phyloP scores from a whole-genome alignment of 2,113 vertebrate genomes.

The Tragulus kanchil region DNA sequence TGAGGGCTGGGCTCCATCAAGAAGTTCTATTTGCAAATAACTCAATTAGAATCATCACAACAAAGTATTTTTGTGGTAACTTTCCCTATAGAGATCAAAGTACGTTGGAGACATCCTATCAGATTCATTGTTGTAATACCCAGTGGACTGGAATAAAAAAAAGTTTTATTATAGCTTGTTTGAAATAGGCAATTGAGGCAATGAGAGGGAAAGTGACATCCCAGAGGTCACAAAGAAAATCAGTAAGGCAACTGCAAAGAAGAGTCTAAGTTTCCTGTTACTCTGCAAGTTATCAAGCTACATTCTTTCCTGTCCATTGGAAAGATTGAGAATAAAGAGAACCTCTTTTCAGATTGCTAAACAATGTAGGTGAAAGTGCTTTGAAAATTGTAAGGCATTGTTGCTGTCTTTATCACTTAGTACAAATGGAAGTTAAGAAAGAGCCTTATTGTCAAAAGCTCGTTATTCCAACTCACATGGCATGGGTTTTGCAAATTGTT shows the following conservation, averaged over 20 bases:
- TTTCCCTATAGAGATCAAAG: slow-evolving; percentile 80
- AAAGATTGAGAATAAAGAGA: neutral
- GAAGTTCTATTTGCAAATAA: slow-evolving; percentile 81
- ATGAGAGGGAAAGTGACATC: slow-evolving; percentile 45
- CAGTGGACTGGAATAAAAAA: slow-evolving; percentile 67
- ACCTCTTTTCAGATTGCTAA: neutral
- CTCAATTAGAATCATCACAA: slow-evolving; percentile 82
- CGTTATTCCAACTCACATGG: neutral
- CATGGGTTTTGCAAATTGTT: neutral
- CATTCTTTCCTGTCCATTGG: neutral
- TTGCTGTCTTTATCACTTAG: neutral
- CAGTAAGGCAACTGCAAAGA: neutral
- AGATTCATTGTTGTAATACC: slow-evolving; percentile 73
- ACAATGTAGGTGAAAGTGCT: slow-evolving; percentile 26
- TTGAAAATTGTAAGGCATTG: neutral
- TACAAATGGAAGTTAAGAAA: neutral
- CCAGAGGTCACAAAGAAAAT: slow-evolving; percentile 64
- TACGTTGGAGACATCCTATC: slow-evolving; percentile 55
- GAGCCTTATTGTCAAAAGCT: neutral
- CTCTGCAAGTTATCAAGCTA: slow-evolving; percentile 29
- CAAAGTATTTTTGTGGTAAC: slow-evolving; percentile 79
- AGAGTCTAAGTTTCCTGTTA: slow-evolving; percentile 40
- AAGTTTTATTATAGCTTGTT: slow-evolving; percentile 67
- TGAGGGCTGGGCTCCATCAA: slow-evolving; percentile 75
- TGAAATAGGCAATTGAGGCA: slow-evolving; percentile 49